phyloP scores from a whole-genome alignment of 2,888 invertebrate species.

The Tipula confusa region DNA sequence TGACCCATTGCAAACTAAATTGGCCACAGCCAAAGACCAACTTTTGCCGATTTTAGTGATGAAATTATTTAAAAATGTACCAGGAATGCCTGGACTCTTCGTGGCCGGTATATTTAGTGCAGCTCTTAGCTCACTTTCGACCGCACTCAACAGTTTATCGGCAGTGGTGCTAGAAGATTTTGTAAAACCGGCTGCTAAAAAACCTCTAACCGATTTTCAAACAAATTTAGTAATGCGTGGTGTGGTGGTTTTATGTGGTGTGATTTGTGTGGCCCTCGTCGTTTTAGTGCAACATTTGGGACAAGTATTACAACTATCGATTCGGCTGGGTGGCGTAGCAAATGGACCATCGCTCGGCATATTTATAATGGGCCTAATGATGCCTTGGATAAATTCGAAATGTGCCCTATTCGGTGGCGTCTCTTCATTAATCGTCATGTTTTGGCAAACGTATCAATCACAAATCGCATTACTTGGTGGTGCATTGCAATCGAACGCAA shows the following conservation, averaged over 20 bases:
- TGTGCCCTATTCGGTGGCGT: constrained; percentile 66
- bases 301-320: constrained; percentile 61
- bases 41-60: constrained; percentile 78
- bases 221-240: constrained; percentile 59
- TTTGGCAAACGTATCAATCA: constrained; percentile 60
- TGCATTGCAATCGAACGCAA: constrained; percentile 54
- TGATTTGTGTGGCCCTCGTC: constrained; percentile 61
- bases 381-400: constrained; percentile 46
- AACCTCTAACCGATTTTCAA: constrained; percentile 53
- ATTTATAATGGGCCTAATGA: constrained; percentile 61
- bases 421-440: constrained; percentile 58
- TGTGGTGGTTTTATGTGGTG: constrained; percentile 65
- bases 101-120: constrained; percentile 57
- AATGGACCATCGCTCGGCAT: constrained; percentile 67
- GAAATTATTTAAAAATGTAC: constrained; percentile 71
- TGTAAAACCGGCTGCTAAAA: constrained; percentile 62
- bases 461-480: constrained; percentile 59
- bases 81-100: constrained; percentile 82
- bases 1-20: constrained; percentile 72
- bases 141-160: background rate
- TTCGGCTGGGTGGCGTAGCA: constrained; percentile 60
- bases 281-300: constrained; percentile 69
- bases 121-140: background rate
- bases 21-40: constrained; percentile 73
- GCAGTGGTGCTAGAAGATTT: constrained; percentile 58